Base-by-base conservation (phyloP, 2,888 invertebrate species). In the Helleia helle region DNA sequence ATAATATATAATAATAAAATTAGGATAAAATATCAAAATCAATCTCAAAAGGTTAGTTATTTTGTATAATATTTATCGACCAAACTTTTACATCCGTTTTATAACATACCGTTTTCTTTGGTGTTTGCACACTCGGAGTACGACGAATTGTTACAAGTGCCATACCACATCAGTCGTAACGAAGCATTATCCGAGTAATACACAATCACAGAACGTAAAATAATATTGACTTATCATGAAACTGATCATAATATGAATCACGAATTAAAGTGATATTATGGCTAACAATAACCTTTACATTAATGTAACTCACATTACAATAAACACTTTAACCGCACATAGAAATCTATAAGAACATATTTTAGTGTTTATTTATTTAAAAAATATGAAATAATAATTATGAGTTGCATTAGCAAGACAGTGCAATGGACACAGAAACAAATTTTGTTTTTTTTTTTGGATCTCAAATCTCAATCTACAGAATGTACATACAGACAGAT, bases 91-190 rank as follows among this genome's bases (percentile, higher is more conserved):
- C 53, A 55, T 52, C 58, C 52, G 52, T 56, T 57, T 53, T 52
- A 49, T 52, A 60, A 70, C 81, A 72, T 58, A 84, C 84, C 77
- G 81, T 73, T 74, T 80, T 77, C 63, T 71, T 80, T 62, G 79
- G 75, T 72, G 81, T 71, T 71, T 76, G 83, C 63, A 84, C 79
- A 75, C 81, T 84, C 58, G 80, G 71, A 69, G 84, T 83, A 68
- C 84, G 83, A 56, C 80, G 77, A 69, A 83, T 83, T 58, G 81
- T 83, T 67, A 84, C 81, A 62, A 84, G 81, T 74, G 84, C 84
- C 84, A 84, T 84, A 70, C 72, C 83, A 84, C 79, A 79, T 71
- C 70, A 73, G 60, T 67, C 63, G 65, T 71, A 72, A 62, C 66
- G 59, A 72, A 71, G 68, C 76, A 80, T 80, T 71, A 71, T 73